Evolutionary conservation across 2,113 vertebrate genomes (phyloP).

Genomic region (Syngnathus typhle): DNA sequence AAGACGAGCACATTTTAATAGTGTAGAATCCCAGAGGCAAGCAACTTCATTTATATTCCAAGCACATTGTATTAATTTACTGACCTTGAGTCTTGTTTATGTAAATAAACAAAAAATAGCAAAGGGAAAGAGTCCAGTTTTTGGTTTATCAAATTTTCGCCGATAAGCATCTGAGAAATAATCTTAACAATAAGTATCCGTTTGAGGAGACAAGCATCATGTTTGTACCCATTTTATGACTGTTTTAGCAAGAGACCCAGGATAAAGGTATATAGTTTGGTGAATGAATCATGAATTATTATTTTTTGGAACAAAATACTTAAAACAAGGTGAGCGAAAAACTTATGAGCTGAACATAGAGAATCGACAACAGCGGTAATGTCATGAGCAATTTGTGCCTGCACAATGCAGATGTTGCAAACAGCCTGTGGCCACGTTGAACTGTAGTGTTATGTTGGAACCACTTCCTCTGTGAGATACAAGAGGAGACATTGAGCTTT

Average conservation of each 20-base stretch:
- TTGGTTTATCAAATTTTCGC: slow-evolving; percentile 14
- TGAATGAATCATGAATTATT: too few species aligned
- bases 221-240: too few species aligned
- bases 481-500: background rate
- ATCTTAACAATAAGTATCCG: too few species aligned
- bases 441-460: background rate
- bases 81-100: slow-evolving; percentile 67
- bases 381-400: background rate
- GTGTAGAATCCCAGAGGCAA: slow-evolving; percentile 52
- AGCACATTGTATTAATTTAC: slow-evolving; percentile 51
- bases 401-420: background rate
- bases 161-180: too few species aligned
- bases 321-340: background rate
- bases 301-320: too few species aligned
- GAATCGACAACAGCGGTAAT: background rate
- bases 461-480: background rate
- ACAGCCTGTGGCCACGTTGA: background rate
- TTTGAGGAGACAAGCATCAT: too few species aligned
- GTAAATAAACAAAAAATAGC: slow-evolving; percentile 62
- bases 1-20: slow-evolving; percentile 64
- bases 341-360: background rate
- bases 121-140: slow-evolving; percentile 50
- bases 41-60: slow-evolving; percentile 53
- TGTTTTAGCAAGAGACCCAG: too few species aligned
- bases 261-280: too few species aligned